Percentiles rank a stretch among this genome's conserved stretches.
phyloP scores from a whole-genome alignment of 92 coral and sea anemone species.

The Zoanthus sociatus region DNA sequence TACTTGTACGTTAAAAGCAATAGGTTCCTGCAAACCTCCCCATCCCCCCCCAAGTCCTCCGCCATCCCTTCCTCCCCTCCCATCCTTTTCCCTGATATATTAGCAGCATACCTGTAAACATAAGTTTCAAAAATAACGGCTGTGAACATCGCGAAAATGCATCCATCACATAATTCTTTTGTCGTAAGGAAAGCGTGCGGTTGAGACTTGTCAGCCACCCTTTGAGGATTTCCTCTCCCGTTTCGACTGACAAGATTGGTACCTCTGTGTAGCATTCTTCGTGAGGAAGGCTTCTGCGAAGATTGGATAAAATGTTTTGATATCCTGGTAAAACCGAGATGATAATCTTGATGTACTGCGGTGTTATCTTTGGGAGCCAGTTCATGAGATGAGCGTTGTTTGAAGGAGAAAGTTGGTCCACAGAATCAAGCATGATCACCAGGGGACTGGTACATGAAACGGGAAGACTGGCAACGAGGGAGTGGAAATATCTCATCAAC shows the following conservation, averaged over 20 bases:
- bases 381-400: slow-evolving; percentile 89
- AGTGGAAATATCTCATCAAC: slow-evolving; percentile 79
- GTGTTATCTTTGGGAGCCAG: slow-evolving; percentile 79
- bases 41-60: too few species aligned
- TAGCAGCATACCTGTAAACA: slow-evolving; percentile 52
- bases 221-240: slow-evolving; percentile 77
- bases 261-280: slow-evolving; percentile 77
- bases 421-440: slow-evolving; percentile 78
- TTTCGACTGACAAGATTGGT: slow-evolving; percentile 72
- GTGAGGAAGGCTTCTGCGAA: slow-evolving; percentile 79
- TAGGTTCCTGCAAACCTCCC: too few species aligned
- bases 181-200: slow-evolving; percentile 69
- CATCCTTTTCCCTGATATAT: too few species aligned
- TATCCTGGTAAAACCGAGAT: slow-evolving; percentile 82
- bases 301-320: slow-evolving; percentile 74
- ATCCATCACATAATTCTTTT: slow-evolving; percentile 68
- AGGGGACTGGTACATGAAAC: slow-evolving; percentile 64
- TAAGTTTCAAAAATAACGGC: slow-evolving; percentile 83
- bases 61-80: too few species aligned
- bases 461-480: slow-evolving; percentile 46
- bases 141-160: slow-evolving; percentile 79
- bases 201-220: slow-evolving; percentile 76
- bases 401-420: slow-evolving; percentile 78
- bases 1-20: too few species aligned
- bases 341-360: slow-evolving; percentile 66